Base-by-base conservation (phyloP, 2,797 vertebrate species). In the Paramormyrops hopkinsi region DNA sequence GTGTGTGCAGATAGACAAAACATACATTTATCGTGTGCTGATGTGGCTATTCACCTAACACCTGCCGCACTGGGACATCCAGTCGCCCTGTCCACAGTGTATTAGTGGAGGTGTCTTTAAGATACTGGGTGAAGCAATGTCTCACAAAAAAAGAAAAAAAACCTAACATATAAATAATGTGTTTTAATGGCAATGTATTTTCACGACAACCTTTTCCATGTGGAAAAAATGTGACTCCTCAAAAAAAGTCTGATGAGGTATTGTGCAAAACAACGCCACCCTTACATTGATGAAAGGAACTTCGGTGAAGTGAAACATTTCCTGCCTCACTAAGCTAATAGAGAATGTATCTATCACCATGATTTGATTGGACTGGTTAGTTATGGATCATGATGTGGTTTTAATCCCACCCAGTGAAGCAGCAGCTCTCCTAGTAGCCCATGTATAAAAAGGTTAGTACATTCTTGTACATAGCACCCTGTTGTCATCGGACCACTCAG, bases 121-220 rank as follows among this genome's bases (percentile, higher is more conserved):
- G 62, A 33, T 4, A 69, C 29, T 14, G 9, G 11, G 29, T 73
- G 25, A 73, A 73, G 65, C 65, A 73, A 17, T 73, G 12, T 33
- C 29, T 73, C 65, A 69, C 25, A 12, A 69, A 69, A 69, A 69
- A 85, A 88, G 91, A 91, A 94, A 91, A 90, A 93, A 93, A 94
- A 92, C 93, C 92, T 94, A 93, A 94, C 91, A 92, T 88, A 89
- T 53, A 93, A 93, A 95, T 93, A 92, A 92, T 91, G 6, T 9
- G 46, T 46, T 73, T 33, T 73, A 73, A 84, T 22, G 22, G 41
- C 95, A 95, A 95, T 93, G 92, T 92, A 94, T 33, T 69, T 69
- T 14, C 25, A 69, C 62, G 12, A 12, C 62, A 69, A 69, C 25
- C 25, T 4, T 33, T 69, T 69, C 25, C 65, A 73, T 37, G 25